Conservation (phyloP, 1,140 invertebrate species). For the Hetaerina americana region DNA sequence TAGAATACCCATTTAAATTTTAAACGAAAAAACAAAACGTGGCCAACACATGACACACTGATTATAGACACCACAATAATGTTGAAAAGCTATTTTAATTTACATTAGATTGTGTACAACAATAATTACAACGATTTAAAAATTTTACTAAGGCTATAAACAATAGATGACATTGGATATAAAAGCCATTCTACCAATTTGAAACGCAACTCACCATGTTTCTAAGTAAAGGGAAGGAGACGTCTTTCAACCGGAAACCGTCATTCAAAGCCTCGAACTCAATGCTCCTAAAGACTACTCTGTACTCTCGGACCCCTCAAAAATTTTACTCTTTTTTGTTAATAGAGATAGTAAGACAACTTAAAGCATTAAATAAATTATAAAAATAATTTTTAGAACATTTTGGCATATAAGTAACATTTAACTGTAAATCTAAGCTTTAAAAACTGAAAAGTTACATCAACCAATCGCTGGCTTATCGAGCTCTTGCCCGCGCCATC, state of each 20-base stretch:
- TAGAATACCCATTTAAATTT: no score
- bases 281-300: conserved; percentile 17
- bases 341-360: neutral
- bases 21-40: no score
- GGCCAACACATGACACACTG: no score
- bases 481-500: conserved; percentile 57
- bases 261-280: conserved; percentile 27
- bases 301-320: conserved; percentile 44
- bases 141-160: no score
- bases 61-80: no score
- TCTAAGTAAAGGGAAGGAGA: conserved; percentile 10
- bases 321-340: neutral
- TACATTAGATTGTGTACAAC: no score
- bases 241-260: neutral
- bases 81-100: no score
- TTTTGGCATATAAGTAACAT: neutral
- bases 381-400: conserved; percentile 10
- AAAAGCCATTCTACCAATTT: neutral
- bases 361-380: conserved; percentile 3
- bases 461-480: conserved; percentile 40
- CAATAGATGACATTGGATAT: conserved; percentile 11
- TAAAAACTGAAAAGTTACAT: conserved; percentile 17
- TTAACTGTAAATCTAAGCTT: conserved; percentile 8
- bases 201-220: conserved; percentile 14
- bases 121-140: no score